Evolutionary conservation across 92 coral and sea anemone species (phyloP).

Genomic region (Bergia puertoricense): DNA sequence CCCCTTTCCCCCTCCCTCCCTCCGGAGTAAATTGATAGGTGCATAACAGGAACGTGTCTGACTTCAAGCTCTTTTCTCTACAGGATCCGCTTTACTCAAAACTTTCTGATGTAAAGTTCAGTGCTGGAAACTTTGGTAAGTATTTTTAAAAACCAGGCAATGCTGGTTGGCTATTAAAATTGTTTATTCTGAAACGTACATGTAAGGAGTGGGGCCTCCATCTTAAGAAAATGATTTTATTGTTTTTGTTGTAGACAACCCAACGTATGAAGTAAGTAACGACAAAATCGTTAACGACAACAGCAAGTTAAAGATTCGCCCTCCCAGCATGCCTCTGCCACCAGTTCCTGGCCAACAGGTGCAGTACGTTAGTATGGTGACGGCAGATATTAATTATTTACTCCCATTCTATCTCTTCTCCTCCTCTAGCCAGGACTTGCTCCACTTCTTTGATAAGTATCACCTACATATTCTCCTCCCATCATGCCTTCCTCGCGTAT

Average conservation of each 20-base stretch:
- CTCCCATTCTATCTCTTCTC: no score
- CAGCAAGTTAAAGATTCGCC: neutral
- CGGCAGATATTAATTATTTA: no score
- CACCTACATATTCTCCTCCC: no score
- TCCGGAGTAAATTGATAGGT: no score
- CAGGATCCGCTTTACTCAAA: slow-evolving; percentile 15
- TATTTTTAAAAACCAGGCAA: neutral
- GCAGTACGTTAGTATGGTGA: neutral
- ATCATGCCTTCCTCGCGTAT: no score
- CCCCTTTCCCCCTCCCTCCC: neutral
- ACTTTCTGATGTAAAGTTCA: neutral
- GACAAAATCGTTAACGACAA: neutral
- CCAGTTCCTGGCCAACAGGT: slow-evolving; percentile 12
- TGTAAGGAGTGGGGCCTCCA: neutral
- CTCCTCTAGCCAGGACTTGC: no score
- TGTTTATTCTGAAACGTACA: neutral
- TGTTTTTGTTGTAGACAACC: slow-evolving; percentile 2
- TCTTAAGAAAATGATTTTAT: neutral
- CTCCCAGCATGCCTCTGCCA: slow-evolving; percentile 13
- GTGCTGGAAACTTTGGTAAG: slow-evolving; percentile 3
- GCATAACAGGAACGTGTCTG: neutral
- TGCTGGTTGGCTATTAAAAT: neutral
- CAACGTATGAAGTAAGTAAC: slow-evolving; percentile 4
- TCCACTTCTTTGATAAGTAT: no score
- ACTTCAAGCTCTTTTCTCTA: neutral